A percentile compares a stretch with the other conserved stretches of the same genome.
Evolutionary conservation across 2,113 vertebrate genomes (phyloP).

Genomic region (Noturus placidus): DNA sequence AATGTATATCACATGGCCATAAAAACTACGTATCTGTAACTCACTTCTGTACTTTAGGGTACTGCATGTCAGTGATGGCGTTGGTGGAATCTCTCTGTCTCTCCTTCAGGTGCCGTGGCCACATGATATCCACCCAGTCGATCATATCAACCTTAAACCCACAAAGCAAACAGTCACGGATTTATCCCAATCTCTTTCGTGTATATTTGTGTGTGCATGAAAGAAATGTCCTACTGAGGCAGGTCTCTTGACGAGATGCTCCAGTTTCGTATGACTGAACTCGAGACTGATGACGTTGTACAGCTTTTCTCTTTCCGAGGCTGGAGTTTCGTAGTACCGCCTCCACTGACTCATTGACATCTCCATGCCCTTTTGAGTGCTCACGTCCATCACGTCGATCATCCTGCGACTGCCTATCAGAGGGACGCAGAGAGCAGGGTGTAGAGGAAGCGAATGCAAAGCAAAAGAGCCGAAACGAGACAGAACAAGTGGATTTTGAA

Average conservation of each 20-base stretch:
- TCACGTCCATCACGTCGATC: slow-evolving; percentile 98
- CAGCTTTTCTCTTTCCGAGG: slow-evolving; percentile 90
- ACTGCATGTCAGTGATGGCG: slow-evolving; percentile 96
- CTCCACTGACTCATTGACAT: slow-evolving; percentile 99
- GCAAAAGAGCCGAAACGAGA: too few species aligned
- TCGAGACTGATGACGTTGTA: slow-evolving; percentile 99
- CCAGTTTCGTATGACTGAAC: slow-evolving; percentile 95
- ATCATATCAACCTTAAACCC: slow-evolving; percentile 90
- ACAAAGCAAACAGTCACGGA: not conserved
- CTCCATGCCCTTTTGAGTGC: slow-evolving; percentile 95
- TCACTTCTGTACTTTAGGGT: slow-evolving; percentile 98
- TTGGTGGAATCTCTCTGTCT: slow-evolving; percentile 96
- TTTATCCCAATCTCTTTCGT: not conserved
- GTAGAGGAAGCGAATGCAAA: too few species aligned
- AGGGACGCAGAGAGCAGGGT: not conserved
- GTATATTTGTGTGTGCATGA: not conserved
- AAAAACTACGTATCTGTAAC: slow-evolving; percentile 35
- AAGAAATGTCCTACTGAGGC: slow-evolving; percentile 75
- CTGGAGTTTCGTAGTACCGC: slow-evolving; percentile 92
- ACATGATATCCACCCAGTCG: slow-evolving; percentile 99
- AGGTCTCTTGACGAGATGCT: slow-evolving; percentile 94
- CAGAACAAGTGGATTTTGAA: not conserved
- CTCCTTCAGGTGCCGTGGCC: slow-evolving; percentile 97
- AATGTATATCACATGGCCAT: slow-evolving; percentile 26
- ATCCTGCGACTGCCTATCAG: slow-evolving; percentile 88